Conservation (phyloP, 2,113 vertebrate species). For the Tursiops truncatus region DNA sequence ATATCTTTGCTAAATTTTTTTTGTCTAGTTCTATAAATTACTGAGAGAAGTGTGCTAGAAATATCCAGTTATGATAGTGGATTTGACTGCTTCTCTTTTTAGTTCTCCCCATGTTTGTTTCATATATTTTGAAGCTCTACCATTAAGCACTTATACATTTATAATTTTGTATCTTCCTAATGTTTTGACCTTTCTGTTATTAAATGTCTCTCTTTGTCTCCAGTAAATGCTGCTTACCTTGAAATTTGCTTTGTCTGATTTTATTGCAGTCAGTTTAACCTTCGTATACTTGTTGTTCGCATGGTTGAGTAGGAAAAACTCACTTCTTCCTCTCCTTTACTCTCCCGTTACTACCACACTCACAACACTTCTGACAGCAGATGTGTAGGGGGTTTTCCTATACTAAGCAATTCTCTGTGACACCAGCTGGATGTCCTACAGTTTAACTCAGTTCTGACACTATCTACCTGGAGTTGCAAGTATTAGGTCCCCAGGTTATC, state of each 20-base stretch:
- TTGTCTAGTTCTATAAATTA: not conserved
- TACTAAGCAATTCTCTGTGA: not conserved
- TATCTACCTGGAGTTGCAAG: not conserved
- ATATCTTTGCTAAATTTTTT: not conserved
- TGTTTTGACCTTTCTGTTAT: not conserved
- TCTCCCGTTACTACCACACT: not conserved
- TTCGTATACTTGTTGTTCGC: not conserved
- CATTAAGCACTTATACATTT: not conserved
- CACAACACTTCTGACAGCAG: not conserved
- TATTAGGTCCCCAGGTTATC: not conserved
- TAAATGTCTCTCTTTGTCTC: not conserved
- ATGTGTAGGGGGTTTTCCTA: not conserved
- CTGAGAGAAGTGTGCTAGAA: not conserved
- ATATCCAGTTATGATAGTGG: not conserved
- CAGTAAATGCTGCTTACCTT: not conserved
- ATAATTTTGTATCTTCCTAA: not conserved
- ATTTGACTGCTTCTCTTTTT: not conserved
- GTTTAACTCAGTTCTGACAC: not conserved
- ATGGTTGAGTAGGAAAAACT: not conserved
- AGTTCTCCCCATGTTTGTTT: not conserved
- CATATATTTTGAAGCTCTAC: not conserved
- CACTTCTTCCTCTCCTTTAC: not conserved
- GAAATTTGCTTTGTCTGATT: not conserved
- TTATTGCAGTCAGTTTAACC: not conserved
- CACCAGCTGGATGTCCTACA: not conserved